Evolutionary conservation across 2,888 invertebrate genomes (phyloP), one percentile per base, ranked within the genome.

Genomic region (Nomada fucata): DNA sequence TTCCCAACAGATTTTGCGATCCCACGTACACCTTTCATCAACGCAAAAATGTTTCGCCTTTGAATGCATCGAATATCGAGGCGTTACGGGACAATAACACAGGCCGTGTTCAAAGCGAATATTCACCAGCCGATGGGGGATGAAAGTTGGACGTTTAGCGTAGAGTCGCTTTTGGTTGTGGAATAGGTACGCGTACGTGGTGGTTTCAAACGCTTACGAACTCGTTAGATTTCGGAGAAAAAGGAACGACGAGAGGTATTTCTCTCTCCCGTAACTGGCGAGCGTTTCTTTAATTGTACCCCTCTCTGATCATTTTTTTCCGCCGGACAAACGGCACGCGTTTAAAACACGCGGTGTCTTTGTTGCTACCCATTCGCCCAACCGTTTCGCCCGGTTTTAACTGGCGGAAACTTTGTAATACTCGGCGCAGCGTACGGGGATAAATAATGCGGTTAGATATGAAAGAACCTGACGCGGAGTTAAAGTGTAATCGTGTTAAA

Each of bases 401-500:
- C 0, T 5, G 36, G 1, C 36, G 20, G 15, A 15, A 23, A 26
- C 42, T 29, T 64, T 47, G 63, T 44, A 55, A 76, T 73, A 55
- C 60, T 53, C 53, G 74, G 18, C 7, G 47, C 50, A 2, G 13
- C 29, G 29, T 55, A 26, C 63, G 5, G n/a, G 50, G 26, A 63
- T 42, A 50, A 76, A 61, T 50, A 76, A 76, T 63, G 47, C 63
- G 50, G 63, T 57, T 63, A 57, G 36, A 47, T 64, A 76, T 23
- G 76, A 64, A 76, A 57, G 57, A 42, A 29, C 44, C 47, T 76
- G 55, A 29, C 50, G 75, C 61, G 15, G 76, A 64, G 64, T 76
- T 76, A 75, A 76, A 76, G 76, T 47, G 57, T 75, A 63, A 50
- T 47, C 76, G 63, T 76, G 47, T 76, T 64, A 44, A n/a, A 10